Base-by-base conservation (phyloP, 2,797 vertebrate genomes). In the Neostethus bicornis region DNA sequence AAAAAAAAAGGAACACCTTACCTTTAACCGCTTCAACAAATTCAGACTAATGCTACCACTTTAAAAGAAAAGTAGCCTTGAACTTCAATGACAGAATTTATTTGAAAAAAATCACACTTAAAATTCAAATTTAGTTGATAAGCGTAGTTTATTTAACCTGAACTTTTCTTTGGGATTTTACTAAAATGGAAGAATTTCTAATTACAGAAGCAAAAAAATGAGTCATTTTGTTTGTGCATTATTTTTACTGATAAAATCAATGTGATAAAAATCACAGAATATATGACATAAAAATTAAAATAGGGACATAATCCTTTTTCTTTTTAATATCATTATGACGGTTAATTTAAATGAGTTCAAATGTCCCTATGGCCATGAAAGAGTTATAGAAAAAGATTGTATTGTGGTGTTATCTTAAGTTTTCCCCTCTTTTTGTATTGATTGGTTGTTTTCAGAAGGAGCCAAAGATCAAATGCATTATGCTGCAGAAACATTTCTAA, bases 1-100 rank as follows among this genome's bases (percentile, higher is more conserved):
- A 85, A 85, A 87, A 85, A 80, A 81, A 85, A 85, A 85, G 85
- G 87, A 85, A 80, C 79, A 73, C 58, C 81, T 79, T 84, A 84
- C 84, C 76, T 82, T 83, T 68, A 79, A 70, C 62, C 83, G 76
- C 81, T 85, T 38, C 50, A 72, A 58, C 66, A 20, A 43, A 6
- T 63, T 71, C 62, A 32, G 17, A 51, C 70, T 54, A 66, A 48
- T 26, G 51, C 57, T 80, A 60, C 38, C 64, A 80, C 42, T 59
- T 13, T 19, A 41, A 51, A 50, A 35, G 26, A 35, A 1, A 41
- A 14, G 4, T 31, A 37, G 48, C 31, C 37, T 44, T 69, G 14
- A 34, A 34, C 14, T 32, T 32, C 32, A 32, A 32, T 14, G 31
- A 5, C 12, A 5, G 12, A 31, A 32, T 13, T 32, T 32, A 2